Evolutionary conservation across 2,888 invertebrate genomes (phyloP).

Genomic region (Dasysyrphus albostriatus): DNA sequence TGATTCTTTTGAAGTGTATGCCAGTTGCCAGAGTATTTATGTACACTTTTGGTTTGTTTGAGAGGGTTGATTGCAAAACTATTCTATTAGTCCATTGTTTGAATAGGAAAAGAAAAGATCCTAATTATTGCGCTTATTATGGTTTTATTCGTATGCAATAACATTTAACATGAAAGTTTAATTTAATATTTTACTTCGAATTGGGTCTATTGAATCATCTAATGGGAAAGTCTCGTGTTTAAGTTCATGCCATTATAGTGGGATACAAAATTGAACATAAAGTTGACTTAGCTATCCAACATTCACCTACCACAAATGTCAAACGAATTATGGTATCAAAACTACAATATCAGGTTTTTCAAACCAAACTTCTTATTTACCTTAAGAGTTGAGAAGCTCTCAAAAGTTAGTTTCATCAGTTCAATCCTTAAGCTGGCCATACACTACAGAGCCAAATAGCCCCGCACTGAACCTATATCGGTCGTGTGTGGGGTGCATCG

Average conservation of each 20-base stretch:
- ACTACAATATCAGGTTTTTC: no score
- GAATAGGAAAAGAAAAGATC: conserved; percentile 36
- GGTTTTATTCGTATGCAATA: conserved; percentile 7
- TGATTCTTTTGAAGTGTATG: conserved; percentile 16
- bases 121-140: conserved; percentile 50
- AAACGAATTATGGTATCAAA: no score
- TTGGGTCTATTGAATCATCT: background rate
- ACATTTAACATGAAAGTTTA: conserved; percentile 3
- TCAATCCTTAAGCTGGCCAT: no score
- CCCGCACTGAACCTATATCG: no score
- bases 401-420: no score
- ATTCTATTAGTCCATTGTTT: conserved; percentile 31
- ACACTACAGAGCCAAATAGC: no score
- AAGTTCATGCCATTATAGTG: no score
- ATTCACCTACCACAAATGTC: background rate
- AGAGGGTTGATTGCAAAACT: conserved; percentile 36
- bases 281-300: no score
- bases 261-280: no score
- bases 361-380: no score
- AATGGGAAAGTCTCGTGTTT: background rate
- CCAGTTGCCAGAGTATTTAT: background rate
- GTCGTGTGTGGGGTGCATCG: no score
- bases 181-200: background rate
- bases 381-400: no score
- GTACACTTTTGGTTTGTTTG: conserved; percentile 14